Percentiles rank a stretch among this genome's conserved stretches.
These are phyloP conservation scores for Acrocephalus arundinaceus DNA, from an alignment of 2,113 vertebrate species.

Conservation along the genomic window DNA sequence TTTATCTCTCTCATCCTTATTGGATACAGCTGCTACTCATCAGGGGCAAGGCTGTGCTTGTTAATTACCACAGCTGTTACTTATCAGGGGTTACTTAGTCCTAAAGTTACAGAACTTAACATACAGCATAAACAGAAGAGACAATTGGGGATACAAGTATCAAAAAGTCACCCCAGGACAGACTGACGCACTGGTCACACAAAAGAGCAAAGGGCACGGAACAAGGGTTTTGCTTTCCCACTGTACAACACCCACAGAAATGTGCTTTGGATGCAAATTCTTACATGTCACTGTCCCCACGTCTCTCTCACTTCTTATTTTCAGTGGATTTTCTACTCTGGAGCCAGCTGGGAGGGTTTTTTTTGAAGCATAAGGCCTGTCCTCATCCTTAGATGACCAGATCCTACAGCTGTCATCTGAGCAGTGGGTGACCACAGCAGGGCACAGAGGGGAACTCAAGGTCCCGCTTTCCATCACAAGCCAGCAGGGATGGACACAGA, in stretches of 20 bases:
- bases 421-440: neutral
- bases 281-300: fast-evolving
- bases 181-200: neutral
- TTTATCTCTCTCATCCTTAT: no score
- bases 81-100: no score
- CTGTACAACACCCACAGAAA: neutral
- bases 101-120: neutral
- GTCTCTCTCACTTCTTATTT: constrained; percentile 34
- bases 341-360: neutral
- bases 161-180: neutral
- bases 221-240: neutral
- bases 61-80: no score
- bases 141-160: no score
- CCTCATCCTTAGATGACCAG: neutral
- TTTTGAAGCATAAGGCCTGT: neutral
- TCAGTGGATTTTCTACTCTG: neutral
- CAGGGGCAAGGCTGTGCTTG: no score
- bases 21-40: no score
- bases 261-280: neutral
- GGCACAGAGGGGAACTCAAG: neutral
- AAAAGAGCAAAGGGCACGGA: neutral
- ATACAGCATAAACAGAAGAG: no score
- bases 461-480: fast-evolving
- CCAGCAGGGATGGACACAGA: neutral
- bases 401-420: neutral